A percentile compares a stretch with the other conserved stretches of the same genome.
Evolutionary conservation across 92 coral and sea anemone species (phyloP).

Genomic region (Chrysogorgia sp.): DNA sequence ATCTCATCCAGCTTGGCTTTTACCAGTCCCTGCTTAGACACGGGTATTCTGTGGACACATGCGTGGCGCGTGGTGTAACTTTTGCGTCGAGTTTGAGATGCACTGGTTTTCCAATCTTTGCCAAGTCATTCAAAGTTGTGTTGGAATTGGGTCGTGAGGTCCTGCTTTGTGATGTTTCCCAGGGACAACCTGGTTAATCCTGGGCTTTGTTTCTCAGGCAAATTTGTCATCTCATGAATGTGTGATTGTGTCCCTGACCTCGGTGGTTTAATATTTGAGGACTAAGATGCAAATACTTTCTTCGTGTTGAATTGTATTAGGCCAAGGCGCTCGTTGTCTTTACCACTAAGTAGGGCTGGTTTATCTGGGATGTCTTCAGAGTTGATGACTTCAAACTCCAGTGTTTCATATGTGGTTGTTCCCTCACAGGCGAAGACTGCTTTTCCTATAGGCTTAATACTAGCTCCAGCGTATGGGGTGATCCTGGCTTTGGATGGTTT

Average conservation of each 20-base stretch:
- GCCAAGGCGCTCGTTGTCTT: slow-evolving; percentile 37
- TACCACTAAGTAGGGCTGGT: slow-evolving; percentile 43
- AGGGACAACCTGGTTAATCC: slow-evolving; percentile 24
- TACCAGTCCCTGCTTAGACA: slow-evolving; percentile 29
- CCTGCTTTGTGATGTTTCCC: slow-evolving; percentile 38
- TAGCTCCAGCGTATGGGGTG: no score
- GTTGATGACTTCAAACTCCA: slow-evolving; percentile 36
- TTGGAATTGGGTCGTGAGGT: slow-evolving; percentile 40
- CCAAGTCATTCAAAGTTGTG: slow-evolving; percentile 52
- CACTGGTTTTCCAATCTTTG: slow-evolving; percentile 52
- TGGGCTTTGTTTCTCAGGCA: no score
- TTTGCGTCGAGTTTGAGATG: slow-evolving; percentile 26
- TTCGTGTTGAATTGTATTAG: slow-evolving; percentile 39
- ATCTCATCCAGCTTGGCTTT: slow-evolving; percentile 56
- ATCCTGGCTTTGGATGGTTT: no score
- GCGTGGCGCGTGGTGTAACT: slow-evolving; percentile 48
- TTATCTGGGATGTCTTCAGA: slow-evolving; percentile 37
- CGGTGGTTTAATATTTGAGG: no score
- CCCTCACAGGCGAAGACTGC: no score
- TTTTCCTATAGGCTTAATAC: no score
- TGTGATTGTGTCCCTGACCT: no score
- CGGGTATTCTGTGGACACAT: slow-evolving; percentile 49
- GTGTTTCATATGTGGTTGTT: not conserved
- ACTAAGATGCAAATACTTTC: slow-evolving; percentile 32
- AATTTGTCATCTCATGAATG: no score